Evolutionary conservation across 2,797 vertebrate genomes (phyloP), one percentile per base, ranked within the genome.

Genomic region (Nannoperca australis): DNA sequence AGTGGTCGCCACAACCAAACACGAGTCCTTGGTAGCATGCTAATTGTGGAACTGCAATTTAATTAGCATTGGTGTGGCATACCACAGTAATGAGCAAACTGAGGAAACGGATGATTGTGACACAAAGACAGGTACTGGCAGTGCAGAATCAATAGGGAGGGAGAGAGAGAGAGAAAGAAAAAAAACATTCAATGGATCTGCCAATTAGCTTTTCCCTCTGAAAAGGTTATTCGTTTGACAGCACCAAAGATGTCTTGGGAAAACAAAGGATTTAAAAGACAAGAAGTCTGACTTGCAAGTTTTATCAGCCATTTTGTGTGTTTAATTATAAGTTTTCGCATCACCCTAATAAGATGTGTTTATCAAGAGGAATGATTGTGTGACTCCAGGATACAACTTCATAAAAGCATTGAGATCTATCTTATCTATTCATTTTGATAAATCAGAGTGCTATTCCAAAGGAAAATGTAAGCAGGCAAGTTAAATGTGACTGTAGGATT

Each of bases 151-250:
- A 90, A 89, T 90, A 71, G 72, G 40, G 59, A 61, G 45, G 44
- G 42, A 40, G 38, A 40, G 44, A 30, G 54, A 59, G 30, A 71
- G 47, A 49, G 4, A 30, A 47, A 65, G 12, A 76, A 86, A 54
- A 82, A 85, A 38, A 70, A 15, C 59, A 70, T 83, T 82, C 76
- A 79, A 72, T 63, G 76, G 60, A 88, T 89, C 81, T 91, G 84
- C 85, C 89, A 93, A 92, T 93, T 92, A 90, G 83, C 82, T 84
- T 78, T 78, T 87, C 72, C 56, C 67, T 79, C 62, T 53, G 80
- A 89, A 92, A 93, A 93, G 91, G 90, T 93, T 91, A 86, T 77
- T 85, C 68, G 17, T 90, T 85, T 90, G 88, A 91, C 87, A 88
- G 84, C 81, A 68, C 49, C 65, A 70, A 54, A 73, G 54, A 85